Conservation (phyloP, 2,888 invertebrate species). For the Leptinotarsa haldemani region DNA sequence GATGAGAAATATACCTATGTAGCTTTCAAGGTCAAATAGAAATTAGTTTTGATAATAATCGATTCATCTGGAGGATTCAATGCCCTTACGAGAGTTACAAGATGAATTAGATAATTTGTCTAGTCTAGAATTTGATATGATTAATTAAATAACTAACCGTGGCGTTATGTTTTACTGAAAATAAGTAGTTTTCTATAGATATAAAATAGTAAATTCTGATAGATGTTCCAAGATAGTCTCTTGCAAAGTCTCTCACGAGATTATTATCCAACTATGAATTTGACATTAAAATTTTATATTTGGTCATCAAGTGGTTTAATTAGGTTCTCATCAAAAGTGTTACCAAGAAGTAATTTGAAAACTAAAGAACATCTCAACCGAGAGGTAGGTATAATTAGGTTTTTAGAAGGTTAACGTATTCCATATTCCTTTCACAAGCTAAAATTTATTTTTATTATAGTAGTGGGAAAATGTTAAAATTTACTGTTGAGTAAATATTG, state of each 20-base stretch:
- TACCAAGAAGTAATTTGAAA: too few species aligned
- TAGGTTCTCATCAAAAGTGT: not conserved
- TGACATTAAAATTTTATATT: not conserved
- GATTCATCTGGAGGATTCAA: conserved; percentile 41
- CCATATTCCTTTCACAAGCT: too few species aligned
- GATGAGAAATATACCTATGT: conserved; percentile 35
- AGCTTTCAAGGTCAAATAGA: conserved; percentile 60
- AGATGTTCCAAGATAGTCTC: too few species aligned
- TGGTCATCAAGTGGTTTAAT: not conserved
- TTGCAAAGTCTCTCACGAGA: too few species aligned
- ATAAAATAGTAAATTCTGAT: too few species aligned
- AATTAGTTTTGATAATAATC: conserved; percentile 56
- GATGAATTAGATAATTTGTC: conserved; percentile 16
- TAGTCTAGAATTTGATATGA: conserved; percentile 13
- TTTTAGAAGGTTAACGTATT: not conserved
- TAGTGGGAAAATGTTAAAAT: too few species aligned
- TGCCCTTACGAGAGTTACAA: conserved; percentile 35
- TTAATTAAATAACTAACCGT: not conserved
- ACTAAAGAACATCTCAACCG: too few species aligned
- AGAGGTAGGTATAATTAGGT: too few species aligned
- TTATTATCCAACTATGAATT: too few species aligned
- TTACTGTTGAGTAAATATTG: not conserved
- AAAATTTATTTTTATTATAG: too few species aligned
- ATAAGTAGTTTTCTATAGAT: too few species aligned
- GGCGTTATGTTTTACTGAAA: not conserved